Evolutionary conservation across 2,797 vertebrate genomes (phyloP), one percentile per base, ranked within the genome.

Genomic region (Platyrinchus mystaceus): DNA sequence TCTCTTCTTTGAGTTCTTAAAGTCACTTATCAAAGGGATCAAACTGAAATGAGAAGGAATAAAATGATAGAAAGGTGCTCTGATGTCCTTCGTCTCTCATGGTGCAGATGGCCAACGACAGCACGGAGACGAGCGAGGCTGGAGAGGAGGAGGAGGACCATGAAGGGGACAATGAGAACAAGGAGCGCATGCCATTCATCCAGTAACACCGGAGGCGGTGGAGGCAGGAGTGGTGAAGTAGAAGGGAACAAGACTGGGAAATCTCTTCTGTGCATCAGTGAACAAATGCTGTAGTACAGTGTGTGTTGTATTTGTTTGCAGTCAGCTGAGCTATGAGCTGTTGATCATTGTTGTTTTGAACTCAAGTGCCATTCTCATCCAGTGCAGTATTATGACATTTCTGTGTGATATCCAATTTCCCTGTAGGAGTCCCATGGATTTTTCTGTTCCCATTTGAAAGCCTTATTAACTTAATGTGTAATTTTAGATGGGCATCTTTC

Each of bases 71-170:
- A 21, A 39, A 15, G 46, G 37, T 13, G 32, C 62, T 63, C 17
- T 70, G 64, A 78, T 66, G 36, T 79, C 44, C 83, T 91, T 67
- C 78, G 36, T 97, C 75, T 84, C 71, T 91, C 50, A 0, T n/a
- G 67, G 86, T 60, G 10, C 97, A 99, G 99, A 99, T 99, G 99
- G 99, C 99, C 97, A 99, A 98, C 0, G 99, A 99, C 97, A 99
- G 99, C 97, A 99, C 99, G 4, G 99, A 99, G 98, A 99, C 99
- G 27, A 99, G 99, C 6, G 99, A 99, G 95, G 99, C 99, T 1
- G 99, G 99, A 4, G 99, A 99, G 89, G 99, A 99, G 83, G 99
- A 99, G 49, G 99, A 99, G 94, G 99, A 99, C 96, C 99, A 99
- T 0, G 99, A 99, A 95, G 99, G 99, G 7, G 99, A 99, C 97